Evolutionary conservation across 2,113 vertebrate genomes (phyloP).

Genomic region (Dendrocopos noguchii): DNA sequence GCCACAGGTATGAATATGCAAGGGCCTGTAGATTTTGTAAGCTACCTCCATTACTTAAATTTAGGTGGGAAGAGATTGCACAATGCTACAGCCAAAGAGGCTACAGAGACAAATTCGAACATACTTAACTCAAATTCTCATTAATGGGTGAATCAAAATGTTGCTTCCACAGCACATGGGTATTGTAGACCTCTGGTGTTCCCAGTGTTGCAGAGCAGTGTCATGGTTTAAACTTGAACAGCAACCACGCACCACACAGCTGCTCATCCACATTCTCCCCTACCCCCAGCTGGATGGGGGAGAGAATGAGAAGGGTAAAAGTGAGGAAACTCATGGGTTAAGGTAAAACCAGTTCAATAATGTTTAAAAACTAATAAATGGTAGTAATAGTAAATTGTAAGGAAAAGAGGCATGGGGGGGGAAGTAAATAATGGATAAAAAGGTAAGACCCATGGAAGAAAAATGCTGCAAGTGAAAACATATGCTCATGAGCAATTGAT

Average conservation of each 20-base stretch:
- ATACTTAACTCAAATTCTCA: not conserved
- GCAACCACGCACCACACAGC: not conserved
- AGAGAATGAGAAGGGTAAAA: too few species aligned
- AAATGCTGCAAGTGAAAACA: not conserved
- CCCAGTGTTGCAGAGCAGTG: not conserved
- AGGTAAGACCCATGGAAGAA: not conserved
- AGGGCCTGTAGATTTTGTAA: not conserved
- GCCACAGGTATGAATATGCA: not conserved
- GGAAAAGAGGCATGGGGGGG: not conserved
- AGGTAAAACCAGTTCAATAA: not conserved
- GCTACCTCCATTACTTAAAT: not conserved
- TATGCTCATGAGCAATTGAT: not conserved
- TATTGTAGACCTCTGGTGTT: not conserved
- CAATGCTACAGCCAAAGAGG: not conserved
- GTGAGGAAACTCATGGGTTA: too few species aligned
- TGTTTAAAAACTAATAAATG: not conserved
- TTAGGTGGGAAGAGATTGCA: not conserved
- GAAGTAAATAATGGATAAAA: not conserved
- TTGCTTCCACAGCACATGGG: not conserved
- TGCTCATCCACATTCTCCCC: too few species aligned
- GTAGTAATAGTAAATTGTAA: not conserved
- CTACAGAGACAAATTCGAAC: not conserved
- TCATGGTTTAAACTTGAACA: rapidly evolving
- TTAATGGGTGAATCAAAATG: not conserved
- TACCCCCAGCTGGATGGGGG: not conserved